Evolutionary conservation across 1,140 invertebrate species (phyloP), one percentile per base, ranked within the genome.

Genomic region (Aphidius gifuensis): DNA sequence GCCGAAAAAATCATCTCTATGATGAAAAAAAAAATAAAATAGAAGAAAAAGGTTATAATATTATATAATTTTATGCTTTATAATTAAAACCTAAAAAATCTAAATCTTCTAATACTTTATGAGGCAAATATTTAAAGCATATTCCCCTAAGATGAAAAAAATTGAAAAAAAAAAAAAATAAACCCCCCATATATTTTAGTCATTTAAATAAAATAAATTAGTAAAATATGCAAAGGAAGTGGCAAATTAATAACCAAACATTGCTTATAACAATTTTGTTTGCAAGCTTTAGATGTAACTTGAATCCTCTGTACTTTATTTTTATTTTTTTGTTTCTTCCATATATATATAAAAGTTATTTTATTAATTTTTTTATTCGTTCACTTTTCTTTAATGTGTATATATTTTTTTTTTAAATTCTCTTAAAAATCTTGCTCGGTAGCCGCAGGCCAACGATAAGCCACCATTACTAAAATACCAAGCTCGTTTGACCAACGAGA

Each of bases 401-500:
- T 32, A 32, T 32, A 32, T 55, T 6, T 55, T 6, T 55, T 16
- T 56, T 16, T 59, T 46, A 38, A 54, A 40, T 40, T 45, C 6
- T 21, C 43, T 53, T 64, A 39, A 40, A 57, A 60, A 57, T 69
- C 65, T 71, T 59, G 65, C 63, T 64, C 70, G 65, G 70, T 71
- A 73, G 71, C 71, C 59, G 53, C 43, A 11, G 7, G 39, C 53
- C 42, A 53, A 61, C 65, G 71, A 73, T 73, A 73, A 73, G 71
- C 62, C 64, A 70, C 68, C 71, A 73, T 73, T 73, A 71, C 69
- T 68, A 70, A 61, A 69, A 73, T 71, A 72, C 68, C 70, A 51
- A 46, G 66, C 69, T 23, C 11, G 53, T 55, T 55, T 55, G 53
- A 55, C 53, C 64, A 21, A 58, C 58, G 58, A 60, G 9, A 46